Conservation (phyloP, 2,888 invertebrate species). For the Chymomyza fuscimana region DNA sequence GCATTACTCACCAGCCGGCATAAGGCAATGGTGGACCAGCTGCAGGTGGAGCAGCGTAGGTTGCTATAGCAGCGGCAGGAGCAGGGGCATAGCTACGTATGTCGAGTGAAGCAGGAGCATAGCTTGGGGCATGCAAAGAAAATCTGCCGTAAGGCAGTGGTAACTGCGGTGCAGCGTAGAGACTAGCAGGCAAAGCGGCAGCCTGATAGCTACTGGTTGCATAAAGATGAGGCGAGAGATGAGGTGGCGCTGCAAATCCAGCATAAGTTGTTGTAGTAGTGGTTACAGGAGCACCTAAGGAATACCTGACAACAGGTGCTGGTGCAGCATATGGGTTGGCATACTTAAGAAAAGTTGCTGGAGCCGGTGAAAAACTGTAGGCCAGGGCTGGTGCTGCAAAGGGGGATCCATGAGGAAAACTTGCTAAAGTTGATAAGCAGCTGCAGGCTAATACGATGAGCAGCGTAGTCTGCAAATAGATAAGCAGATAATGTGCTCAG, state of each 20-base stretch:
- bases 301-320: slow-evolving; percentile 50
- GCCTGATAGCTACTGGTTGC: slow-evolving; percentile 9
- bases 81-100: too few species aligned
- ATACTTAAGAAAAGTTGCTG: slow-evolving; percentile 34
- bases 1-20: slow-evolving; percentile 44
- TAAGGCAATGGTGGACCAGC: slow-evolving; percentile 18
- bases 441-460: slow-evolving; percentile 36
- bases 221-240: slow-evolving; percentile 11
- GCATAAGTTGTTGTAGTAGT: slow-evolving; percentile 62
- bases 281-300: slow-evolving; percentile 56
- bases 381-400: slow-evolving; percentile 19
- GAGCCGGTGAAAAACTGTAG: slow-evolving; percentile 21
- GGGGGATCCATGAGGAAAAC: slow-evolving; percentile 27
- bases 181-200: background rate
- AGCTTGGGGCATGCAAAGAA: slow-evolving; percentile 8
- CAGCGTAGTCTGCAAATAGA: background rate
- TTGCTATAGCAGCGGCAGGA: slow-evolving; percentile 16
- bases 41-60: slow-evolving; percentile 36
- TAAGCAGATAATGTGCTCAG: background rate
- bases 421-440: slow-evolving; percentile 41
- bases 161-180: slow-evolving; percentile 11
- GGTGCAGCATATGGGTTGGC: slow-evolving; percentile 33
- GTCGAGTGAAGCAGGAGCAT: slow-evolving; percentile 1
- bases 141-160: slow-evolving; percentile 13
- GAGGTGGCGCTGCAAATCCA: slow-evolving; percentile 52